phyloP scores from a whole-genome alignment of 2,113 vertebrate species.

The Cercocebus atys region DNA sequence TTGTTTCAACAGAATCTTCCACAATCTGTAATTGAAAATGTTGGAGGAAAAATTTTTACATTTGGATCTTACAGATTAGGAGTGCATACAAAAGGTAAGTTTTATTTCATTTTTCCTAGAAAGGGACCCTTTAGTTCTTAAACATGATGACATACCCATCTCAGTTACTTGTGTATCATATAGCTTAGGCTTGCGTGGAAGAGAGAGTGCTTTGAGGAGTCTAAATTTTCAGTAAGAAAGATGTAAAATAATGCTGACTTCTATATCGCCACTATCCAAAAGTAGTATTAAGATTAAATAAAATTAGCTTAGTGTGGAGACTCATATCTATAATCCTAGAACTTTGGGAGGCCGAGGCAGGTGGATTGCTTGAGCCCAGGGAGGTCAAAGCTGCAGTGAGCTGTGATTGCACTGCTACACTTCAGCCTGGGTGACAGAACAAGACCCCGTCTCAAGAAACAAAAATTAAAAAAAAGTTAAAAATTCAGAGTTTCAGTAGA shows the following conservation, averaged over 20 bases:
- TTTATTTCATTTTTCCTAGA: slow-evolving; percentile 3
- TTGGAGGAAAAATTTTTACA: slow-evolving; percentile 94
- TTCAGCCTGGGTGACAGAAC: too few relatives aligned
- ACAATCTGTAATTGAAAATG: slow-evolving; percentile 90
- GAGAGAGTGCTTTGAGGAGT: background rate
- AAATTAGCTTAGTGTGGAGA: background rate
- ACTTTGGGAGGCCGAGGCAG: too few relatives aligned
- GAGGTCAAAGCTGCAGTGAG: too few relatives aligned
- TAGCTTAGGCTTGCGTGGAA: background rate
- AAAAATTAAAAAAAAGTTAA: background rate
- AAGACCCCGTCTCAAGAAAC: too few relatives aligned
- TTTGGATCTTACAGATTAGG: slow-evolving; percentile 95
- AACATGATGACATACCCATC: background rate
- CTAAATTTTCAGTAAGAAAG: background rate
- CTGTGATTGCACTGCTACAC: too few relatives aligned
- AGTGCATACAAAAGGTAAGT: slow-evolving; percentile 93
- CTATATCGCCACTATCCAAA: background rate
- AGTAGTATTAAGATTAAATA: background rate
- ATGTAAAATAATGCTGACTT: background rate
- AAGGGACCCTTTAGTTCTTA: background rate
- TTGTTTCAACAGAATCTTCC: slow-evolving; percentile 89
- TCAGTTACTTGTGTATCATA: background rate
- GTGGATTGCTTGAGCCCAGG: too few relatives aligned
- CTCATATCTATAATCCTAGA: too few relatives aligned
- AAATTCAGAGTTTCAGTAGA: background rate